These are phyloP conservation scores for Diarsia brunnea DNA, from an alignment of 2,888 invertebrate genomes.

Conservation along the genomic window DNA sequence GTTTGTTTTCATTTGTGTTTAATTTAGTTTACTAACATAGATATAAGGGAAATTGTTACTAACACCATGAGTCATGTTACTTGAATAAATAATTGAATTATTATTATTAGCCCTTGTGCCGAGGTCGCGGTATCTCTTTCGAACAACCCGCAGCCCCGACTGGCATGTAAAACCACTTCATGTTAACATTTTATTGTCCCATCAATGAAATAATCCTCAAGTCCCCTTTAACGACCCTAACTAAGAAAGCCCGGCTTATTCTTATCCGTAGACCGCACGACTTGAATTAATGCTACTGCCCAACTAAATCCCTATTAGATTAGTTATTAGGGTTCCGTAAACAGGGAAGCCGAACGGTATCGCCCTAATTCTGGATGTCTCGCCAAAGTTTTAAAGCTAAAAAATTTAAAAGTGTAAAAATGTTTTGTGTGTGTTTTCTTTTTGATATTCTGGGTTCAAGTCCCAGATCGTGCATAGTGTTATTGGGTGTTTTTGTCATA, in stretches of 20 bases:
- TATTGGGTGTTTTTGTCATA: too few relatives aligned
- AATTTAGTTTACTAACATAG: too few relatives aligned
- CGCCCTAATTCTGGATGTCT: background rate
- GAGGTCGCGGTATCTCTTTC: too few relatives aligned
- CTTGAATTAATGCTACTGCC: slow-evolving; percentile 36
- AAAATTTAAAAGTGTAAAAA: background rate
- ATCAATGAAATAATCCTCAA: slow-evolving; percentile 9
- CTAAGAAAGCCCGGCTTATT: slow-evolving; percentile 26
- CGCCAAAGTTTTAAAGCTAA: background rate
- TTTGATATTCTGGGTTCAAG: too few relatives aligned
- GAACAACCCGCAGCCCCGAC: too few relatives aligned
- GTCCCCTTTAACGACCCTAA: background rate
- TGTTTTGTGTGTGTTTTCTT: too few relatives aligned
- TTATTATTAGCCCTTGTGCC: too few relatives aligned
- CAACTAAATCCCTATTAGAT: slow-evolving; percentile 45
- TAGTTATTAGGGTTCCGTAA: slow-evolving; percentile 34
- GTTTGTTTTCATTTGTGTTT: too few relatives aligned
- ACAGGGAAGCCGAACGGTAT: background rate
- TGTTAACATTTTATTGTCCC: slow-evolving; percentile 12
- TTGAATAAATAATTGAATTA: too few relatives aligned
- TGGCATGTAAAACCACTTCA: background rate
- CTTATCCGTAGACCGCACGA: slow-evolving; percentile 26
- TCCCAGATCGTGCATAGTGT: too few relatives aligned
- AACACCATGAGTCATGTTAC: too few relatives aligned
- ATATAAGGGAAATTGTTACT: too few relatives aligned